Evolutionary conservation across 2,797 vertebrate genomes (phyloP).

Genomic region (Busarellus nigricollis): DNA sequence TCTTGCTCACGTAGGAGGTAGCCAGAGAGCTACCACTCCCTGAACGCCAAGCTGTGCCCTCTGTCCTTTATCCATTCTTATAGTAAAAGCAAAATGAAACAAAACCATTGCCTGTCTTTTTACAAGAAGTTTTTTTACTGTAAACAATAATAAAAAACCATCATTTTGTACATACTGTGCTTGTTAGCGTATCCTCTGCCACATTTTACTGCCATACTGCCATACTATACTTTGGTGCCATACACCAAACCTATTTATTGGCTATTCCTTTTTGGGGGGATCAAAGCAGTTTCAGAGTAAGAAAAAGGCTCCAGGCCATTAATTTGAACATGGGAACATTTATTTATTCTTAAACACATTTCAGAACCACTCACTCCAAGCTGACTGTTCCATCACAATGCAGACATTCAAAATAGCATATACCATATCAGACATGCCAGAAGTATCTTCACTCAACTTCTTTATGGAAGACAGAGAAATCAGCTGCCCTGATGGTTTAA

Average conservation of each 20-base stretch:
- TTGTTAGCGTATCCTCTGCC: neutral
- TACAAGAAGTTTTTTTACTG: neutral
- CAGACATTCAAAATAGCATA: neutral
- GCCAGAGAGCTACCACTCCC: neutral
- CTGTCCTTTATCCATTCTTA: neutral
- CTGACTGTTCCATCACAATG: neutral
- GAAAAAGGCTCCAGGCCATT: neutral
- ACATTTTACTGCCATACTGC: neutral
- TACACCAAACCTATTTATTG: neutral
- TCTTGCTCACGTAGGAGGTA: neutral
- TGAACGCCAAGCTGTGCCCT: neutral
- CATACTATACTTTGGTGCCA: neutral
- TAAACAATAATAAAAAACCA: neutral
- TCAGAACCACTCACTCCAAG: neutral
- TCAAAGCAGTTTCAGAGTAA: neutral
- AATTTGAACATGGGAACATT: neutral
- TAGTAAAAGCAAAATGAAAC: neutral
- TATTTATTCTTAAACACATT: neutral
- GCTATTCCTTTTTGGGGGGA: neutral
- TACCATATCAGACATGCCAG: rapidly evolving
- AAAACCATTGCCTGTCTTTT: neutral
- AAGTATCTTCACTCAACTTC: neutral
- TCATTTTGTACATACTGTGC: neutral
- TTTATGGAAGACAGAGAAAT: neutral
- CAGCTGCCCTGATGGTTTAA: neutral